Evolutionary conservation across 2,888 invertebrate species (phyloP).

Genomic region (Nesidiocoris tenuis): DNA sequence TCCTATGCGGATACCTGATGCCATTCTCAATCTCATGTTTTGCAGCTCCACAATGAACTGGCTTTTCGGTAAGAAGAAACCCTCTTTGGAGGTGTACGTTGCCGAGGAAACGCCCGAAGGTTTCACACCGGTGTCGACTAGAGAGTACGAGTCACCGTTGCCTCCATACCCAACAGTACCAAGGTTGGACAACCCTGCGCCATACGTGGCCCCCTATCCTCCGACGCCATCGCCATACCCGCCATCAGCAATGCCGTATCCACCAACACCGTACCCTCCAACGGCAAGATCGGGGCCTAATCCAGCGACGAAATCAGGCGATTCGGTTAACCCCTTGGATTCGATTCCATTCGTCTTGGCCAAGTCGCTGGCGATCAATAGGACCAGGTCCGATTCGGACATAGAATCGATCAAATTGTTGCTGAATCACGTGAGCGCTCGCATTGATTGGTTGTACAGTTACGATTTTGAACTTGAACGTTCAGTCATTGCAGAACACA

Average conservation of each 20-base stretch:
- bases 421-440: slow-evolving; percentile 6
- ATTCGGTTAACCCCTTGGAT: slow-evolving; percentile 25
- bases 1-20: too few relatives aligned
- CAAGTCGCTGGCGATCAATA: background rate
- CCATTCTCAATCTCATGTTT: too few relatives aligned
- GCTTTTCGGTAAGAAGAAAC: slow-evolving; percentile 26
- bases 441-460: slow-evolving; percentile 3
- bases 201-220: background rate
- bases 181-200: slow-evolving; percentile 1
- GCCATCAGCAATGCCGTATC: background rate
- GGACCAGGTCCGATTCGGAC: background rate
- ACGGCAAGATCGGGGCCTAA: background rate
- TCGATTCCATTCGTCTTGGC: slow-evolving; percentile 31
- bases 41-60: slow-evolving; percentile 23
- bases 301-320: background rate
- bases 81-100: slow-evolving; percentile 20
- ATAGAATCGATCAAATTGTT: slow-evolving; percentile 18
- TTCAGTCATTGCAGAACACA: slow-evolving; percentile 5
- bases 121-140: background rate
- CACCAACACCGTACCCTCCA: background rate
- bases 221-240: slow-evolving; percentile 8
- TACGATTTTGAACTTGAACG: slow-evolving; percentile 34
- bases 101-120: slow-evolving; percentile 30
- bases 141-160: slow-evolving; percentile 16
- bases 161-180: slow-evolving; percentile 28